Base-by-base conservation (phyloP, 2,113 vertebrate species). In the Gracilinanus agilis region DNA sequence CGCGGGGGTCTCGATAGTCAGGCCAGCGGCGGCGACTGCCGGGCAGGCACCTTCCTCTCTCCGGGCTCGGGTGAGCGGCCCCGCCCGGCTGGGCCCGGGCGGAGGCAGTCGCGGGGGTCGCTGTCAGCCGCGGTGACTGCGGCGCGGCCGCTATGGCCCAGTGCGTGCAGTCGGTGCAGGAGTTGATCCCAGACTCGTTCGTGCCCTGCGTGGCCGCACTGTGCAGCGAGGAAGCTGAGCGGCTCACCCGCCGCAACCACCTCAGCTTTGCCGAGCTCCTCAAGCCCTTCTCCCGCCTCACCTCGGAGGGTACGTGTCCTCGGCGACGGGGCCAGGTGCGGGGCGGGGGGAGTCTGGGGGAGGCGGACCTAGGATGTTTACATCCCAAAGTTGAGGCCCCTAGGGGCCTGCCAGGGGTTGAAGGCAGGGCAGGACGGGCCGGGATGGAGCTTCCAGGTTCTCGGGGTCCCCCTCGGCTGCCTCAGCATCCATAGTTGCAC, bases 131-230 rank as follows among this genome's bases (percentile, higher is more conserved):
- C 67, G 34, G 89, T 53, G 44, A 93, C 96, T 95, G 95, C 95
- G 91, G 95, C 49, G 53, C 93, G 11, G 93, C 97, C 95, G 97
- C 95, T 91, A 99, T 99, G 99, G 99, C 99, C 95, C 99, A 99
- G 98, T 99, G 99, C 92, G 99, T 99, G 40, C 99, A 99, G 97
- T 99, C 99, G 24, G 99, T 99, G 96, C 99, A 99, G 97, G 99
- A 99, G 99, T 99, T 99, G 93, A 99, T 99, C 96, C 99, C 99
- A 98, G 99, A 99, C 98, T 99, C 99, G 54, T 99, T 99, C 97
- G 99, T 99, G 61, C 99, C 99, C 55, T 99, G 99, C 98, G 99
- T 99, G 95, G 99, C 99, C 90, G 99, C 99, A n/a, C 97, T 99
- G 94, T 99, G 99, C 95, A 99, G 99, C 94, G 99, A 99, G 94